Base-by-base conservation (phyloP, 1,140 invertebrate species). In the Ganaspis sp. region DNA sequence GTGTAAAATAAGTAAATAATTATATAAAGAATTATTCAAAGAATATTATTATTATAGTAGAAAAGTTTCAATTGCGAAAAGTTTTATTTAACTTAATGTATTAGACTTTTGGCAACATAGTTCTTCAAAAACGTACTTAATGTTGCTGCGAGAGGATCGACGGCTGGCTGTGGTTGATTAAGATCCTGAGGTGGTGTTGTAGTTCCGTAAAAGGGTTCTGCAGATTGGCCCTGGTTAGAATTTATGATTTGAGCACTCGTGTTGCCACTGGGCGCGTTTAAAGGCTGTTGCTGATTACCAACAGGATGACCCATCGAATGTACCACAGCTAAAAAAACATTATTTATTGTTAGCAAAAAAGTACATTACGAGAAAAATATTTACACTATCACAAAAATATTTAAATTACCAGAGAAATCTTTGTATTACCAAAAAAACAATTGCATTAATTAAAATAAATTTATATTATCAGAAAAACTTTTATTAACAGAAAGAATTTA, bases 121-220 rank as follows among this genome's bases (percentile, higher is more conserved):
- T 40, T 5, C 23, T 42, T 15, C 0, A 58, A 45, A 70, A 53
- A 69, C 83, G 49, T 82, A 89, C 90, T 87, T 74, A 91, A 80
- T 15, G 89, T 87, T 19, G 87, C 88, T 12, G 88, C 77, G 45
- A 89, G 78, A 9, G 87, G 87, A 72, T 91, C 90, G 12, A 90
- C 89, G 1, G 83, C 80, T 37, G 88, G 84, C 6, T 86, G 79
- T 9, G 90, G 84, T 82, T 90, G 90, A 80, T 89, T 91, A 12
- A 90, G 85, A 79, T 91, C 90, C 77, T 91, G 90, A 19, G 90
- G 87, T 37, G 90, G 87, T 23, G 90, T 90, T 4, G 86, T 83
- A 11, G 90, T 90, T 58, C 85, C 81, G 71, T 91, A 91, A 75
- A 91, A 91, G 9, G 87, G 77, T 69, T 91, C 90, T 2, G 84